Base-by-base conservation (phyloP, 2,797 vertebrate species). In the Lithobates sylvaticus region DNA sequence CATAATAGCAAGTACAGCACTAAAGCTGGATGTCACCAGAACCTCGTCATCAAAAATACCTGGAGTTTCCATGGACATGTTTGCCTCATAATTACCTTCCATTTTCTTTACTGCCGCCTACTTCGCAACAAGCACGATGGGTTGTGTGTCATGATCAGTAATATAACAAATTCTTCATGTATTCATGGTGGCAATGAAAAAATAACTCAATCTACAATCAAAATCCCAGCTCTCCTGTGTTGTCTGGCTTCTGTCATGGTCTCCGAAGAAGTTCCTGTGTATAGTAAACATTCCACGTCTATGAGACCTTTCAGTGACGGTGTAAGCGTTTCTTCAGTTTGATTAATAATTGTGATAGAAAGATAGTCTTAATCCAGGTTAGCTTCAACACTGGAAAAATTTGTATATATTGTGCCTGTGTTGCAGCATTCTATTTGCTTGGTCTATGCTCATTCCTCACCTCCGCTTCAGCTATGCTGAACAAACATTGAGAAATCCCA, bases 1-100 rank as follows among this genome's bases (percentile, higher is more conserved):
- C 95, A 97, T 95, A 77, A 90, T 47, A 23, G 94, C 88, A 64
- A 97, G 92, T 0, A 93, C 93, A 54, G 91, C 50, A 0, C 94
- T 95, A 10, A 97, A 91, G 0, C 92, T 89, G 5, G 92, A 93
- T 0, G 94, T 97, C 88, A 97, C 91, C 36, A 94, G 93, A 29
- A 94, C 89, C 44, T 93, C 89, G n/a, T 77, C 86, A 50, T 77
- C 78, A 44, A n/a, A n/a, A 5, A 32, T 70, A 29, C 32, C 72
- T 77, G 26, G 34, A 44, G 42, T 64, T 21, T 86, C 78, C 50
- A 58, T 42, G 44, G 84, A 86, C 27, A 54, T 65, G 73, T 81
- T 86, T 42, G 12, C 73, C n/a, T 58, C 44, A 21, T 86, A 71
- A 10, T 75, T 1, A 54, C 54, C 34, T 26, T 85, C 84, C 84